phyloP scores from a whole-genome alignment of 1,140 invertebrate species.

The Drosophila carrolli region DNA sequence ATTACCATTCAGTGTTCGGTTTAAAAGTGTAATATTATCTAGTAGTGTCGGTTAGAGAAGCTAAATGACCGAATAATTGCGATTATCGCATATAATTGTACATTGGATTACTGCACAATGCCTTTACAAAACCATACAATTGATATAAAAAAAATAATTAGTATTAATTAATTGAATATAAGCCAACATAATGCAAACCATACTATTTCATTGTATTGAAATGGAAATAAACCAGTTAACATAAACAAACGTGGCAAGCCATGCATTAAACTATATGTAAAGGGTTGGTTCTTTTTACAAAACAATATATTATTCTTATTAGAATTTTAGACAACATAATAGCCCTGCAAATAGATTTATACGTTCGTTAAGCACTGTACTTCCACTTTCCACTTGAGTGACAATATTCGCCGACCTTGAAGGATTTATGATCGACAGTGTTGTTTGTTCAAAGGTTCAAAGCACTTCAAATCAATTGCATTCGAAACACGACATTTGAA shows the following conservation, averaged over 20 bases:
- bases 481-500: conserved; percentile 39
- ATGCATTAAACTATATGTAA: conserved; percentile 2
- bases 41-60: conserved; percentile 3
- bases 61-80: conserved; percentile 24
- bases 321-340: neutral
- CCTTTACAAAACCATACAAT: conserved; percentile 15
- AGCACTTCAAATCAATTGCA: conserved; percentile 51
- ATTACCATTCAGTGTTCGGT: conserved; percentile 1
- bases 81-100: conserved; percentile 18
- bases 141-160: conserved; percentile 13
- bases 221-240: neutral
- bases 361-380: conserved; percentile 27
- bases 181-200: neutral
- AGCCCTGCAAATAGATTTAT: neutral
- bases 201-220: conserved; percentile 2
- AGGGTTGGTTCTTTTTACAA: neutral
- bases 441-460: conserved; percentile 48
- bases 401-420: conserved; percentile 41
- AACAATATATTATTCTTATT: too few relatives aligned
- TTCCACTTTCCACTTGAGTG: conserved; percentile 67
- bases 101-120: conserved; percentile 5
- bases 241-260: neutral
- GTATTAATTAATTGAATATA: conserved; percentile 17
- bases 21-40: conserved; percentile 1
- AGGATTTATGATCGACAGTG: conserved; percentile 64